Evolutionary conservation across 2,888 invertebrate species (phyloP), one percentile per base, ranked within the genome.

Genomic region (Sceliomorpha sp.): DNA sequence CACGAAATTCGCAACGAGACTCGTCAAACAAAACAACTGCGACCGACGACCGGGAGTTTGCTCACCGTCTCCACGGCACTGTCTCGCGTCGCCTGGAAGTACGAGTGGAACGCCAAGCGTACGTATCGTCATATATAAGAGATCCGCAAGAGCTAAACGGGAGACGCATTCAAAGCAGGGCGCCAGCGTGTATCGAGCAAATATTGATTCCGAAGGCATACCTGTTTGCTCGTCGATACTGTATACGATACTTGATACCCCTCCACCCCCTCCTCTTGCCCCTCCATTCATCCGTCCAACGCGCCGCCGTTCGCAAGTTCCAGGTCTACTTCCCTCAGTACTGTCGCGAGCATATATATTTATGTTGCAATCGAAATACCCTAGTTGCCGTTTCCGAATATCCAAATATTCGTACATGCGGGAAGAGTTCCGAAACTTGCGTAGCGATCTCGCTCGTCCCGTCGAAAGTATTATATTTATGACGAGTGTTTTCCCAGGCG

Each of bases 121-220:
- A 39, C 24, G n/a, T 59, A 59, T 76, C 72, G n/a, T n/a, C n/a
- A n/a, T n/a, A 60, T 70, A 68, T 73, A 72, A 77, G 72, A 70
- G 73, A 55, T 51, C 55, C 55, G 59, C 68, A 69, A 70, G 69
- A 53, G 63, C 53, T 42, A 62, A 42, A 64, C 63, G 55, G 47
- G 42, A 42, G 76, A 72, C 81, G 80, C 80, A 80, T 78, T 78
- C 73, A 72, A 74, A 81, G 70, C 73, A 72, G 76, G 70, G 70
- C 66, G 73, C 74, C 72, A 71, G 73, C 78, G 78, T 82, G 80
- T 82, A 81, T 82, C 79, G 81, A 81, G 80, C 79, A 83, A 84
- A 84, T 84, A 84, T 84, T 84, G 84, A 85, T 84, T 85, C 77
- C 75, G 71, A 80, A 81, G 74, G 76, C 75, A 79, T 80, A 83